phyloP scores from a whole-genome alignment of 1,140 invertebrate genomes.

The Zaprionus gabonicus region DNA sequence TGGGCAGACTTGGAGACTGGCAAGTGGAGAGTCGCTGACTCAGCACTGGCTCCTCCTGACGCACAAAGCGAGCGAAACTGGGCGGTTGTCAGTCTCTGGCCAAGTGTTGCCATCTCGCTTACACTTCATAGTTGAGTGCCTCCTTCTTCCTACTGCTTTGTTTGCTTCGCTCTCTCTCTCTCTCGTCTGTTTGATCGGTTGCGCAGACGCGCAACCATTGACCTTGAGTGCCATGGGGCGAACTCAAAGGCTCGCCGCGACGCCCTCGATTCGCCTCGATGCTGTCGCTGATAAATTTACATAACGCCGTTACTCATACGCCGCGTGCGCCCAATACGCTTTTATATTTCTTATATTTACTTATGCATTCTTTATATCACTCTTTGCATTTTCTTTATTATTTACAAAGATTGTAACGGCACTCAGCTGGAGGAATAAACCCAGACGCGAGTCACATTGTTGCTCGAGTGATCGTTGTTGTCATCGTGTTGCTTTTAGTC shows the following conservation, averaged over 20 bases:
- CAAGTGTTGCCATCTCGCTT: background rate
- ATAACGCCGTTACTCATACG: slow-evolving; percentile 56
- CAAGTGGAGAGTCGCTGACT: slow-evolving; percentile 35
- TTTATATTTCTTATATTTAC: slow-evolving; percentile 21
- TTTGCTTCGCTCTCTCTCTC: slow-evolving; percentile 30
- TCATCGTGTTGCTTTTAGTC: slow-evolving; percentile 39
- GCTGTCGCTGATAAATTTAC: slow-evolving; percentile 62
- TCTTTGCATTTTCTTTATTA: slow-evolving; percentile 51
- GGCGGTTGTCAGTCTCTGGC: slow-evolving; percentile 2
- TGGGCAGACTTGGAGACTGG: slow-evolving; percentile 16
- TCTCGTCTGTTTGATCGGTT: slow-evolving; percentile 41
- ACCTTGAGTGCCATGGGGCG: slow-evolving; percentile 62
- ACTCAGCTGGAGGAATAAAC: slow-evolving; percentile 33
- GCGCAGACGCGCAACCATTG: slow-evolving; percentile 73
- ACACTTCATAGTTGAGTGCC: background rate
- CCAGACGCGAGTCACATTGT: slow-evolving; percentile 18
- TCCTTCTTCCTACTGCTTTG: slow-evolving; percentile 37
- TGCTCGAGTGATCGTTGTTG: slow-evolving; percentile 28
- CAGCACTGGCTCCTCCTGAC: slow-evolving; percentile 48
- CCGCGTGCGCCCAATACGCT: slow-evolving; percentile 39
- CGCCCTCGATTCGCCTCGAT: slow-evolving; percentile 59
- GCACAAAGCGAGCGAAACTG: slow-evolving; percentile 16
- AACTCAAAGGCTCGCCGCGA: slow-evolving; percentile 56
- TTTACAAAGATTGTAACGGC: slow-evolving; percentile 72
- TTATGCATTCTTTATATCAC: slow-evolving; percentile 65